A percentile compares a stretch with the other conserved stretches of the same genome.
These are phyloP conservation scores for Nomia melanderi DNA, from an alignment of 1,140 invertebrate species.

Conservation along the genomic window DNA sequence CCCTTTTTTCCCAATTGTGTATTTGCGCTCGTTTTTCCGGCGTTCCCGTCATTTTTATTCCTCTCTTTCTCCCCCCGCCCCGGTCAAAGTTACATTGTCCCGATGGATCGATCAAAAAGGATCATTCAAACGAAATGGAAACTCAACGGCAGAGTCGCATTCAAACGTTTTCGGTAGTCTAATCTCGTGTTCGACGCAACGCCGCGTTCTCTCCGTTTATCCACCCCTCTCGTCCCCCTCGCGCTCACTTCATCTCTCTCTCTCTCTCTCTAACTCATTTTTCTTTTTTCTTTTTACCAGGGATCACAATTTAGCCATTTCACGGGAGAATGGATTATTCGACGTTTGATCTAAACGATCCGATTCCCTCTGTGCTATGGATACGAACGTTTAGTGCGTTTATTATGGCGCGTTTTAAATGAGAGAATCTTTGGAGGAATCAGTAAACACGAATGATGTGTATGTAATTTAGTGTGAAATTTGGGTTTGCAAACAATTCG, in stretches of 20 bases:
- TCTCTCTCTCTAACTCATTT: too few relatives aligned
- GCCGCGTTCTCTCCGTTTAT: too few relatives aligned
- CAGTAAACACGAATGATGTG: too few relatives aligned
- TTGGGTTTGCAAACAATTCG: too few relatives aligned
- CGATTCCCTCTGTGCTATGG: neutral
- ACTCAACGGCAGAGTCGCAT: neutral
- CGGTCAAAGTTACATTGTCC: conserved; percentile 4
- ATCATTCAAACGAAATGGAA: conserved; percentile 18
- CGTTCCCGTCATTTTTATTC: too few relatives aligned
- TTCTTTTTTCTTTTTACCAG: neutral
- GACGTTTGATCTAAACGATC: neutral
- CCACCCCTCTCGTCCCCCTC: too few relatives aligned
- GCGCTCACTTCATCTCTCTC: too few relatives aligned
- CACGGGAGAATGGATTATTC: neutral
- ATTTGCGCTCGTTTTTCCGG: conserved; percentile 8
- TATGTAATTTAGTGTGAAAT: too few relatives aligned
- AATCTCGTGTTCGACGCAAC: conserved; percentile 7
- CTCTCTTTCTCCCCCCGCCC: conserved; percentile 7
- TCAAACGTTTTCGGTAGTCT: conserved; percentile 4
- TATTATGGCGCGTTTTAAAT: neutral
- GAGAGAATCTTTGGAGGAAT: too few relatives aligned
- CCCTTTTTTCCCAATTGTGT: neutral
- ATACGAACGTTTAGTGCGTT: neutral
- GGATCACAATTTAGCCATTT: neutral
- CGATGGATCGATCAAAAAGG: conserved; percentile 6